phyloP scores from a whole-genome alignment of 92 coral and sea anemone species.

The Ricordea florida region DNA sequence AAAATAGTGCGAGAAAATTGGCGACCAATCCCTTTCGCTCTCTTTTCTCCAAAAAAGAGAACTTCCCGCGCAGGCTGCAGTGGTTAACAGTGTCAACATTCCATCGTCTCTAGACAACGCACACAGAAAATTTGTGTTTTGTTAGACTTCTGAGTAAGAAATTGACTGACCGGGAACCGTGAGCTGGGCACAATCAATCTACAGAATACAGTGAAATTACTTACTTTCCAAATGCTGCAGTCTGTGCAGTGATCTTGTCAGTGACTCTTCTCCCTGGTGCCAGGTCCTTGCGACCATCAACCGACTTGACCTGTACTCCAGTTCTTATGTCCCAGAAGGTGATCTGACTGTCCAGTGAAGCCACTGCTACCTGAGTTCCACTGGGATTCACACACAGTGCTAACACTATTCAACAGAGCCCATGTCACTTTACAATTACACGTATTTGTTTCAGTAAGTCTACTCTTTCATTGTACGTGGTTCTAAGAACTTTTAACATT shows the following conservation, averaged over 20 bases:
- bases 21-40: too few species aligned
- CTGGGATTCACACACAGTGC: slow-evolving; percentile 83
- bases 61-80: too few species aligned
- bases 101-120: too few species aligned
- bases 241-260: slow-evolving; percentile 88
- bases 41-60: too few species aligned
- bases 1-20: too few species aligned
- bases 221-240: slow-evolving; percentile 88
- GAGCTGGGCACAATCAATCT: too few species aligned
- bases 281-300: slow-evolving; percentile 91
- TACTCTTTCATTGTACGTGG: not conserved
- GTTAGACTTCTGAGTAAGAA: too few species aligned
- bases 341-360: slow-evolving; percentile 89
- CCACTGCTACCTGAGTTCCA: slow-evolving; percentile 90
- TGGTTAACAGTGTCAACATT: too few species aligned
- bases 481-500: not conserved
- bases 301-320: slow-evolving; percentile 79
- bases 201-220: not conserved
- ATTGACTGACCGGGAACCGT: too few species aligned
- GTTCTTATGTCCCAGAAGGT: slow-evolving; percentile 88
- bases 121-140: too few species aligned
- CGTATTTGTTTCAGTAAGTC: not conserved
- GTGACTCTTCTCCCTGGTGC: slow-evolving; percentile 73
- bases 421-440: too few species aligned
- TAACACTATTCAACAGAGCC: slow-evolving; percentile 61